These are phyloP conservation scores for Diphyllodes magnificus DNA, from an alignment of 2,113 vertebrate species.

Conservation along the genomic window DNA sequence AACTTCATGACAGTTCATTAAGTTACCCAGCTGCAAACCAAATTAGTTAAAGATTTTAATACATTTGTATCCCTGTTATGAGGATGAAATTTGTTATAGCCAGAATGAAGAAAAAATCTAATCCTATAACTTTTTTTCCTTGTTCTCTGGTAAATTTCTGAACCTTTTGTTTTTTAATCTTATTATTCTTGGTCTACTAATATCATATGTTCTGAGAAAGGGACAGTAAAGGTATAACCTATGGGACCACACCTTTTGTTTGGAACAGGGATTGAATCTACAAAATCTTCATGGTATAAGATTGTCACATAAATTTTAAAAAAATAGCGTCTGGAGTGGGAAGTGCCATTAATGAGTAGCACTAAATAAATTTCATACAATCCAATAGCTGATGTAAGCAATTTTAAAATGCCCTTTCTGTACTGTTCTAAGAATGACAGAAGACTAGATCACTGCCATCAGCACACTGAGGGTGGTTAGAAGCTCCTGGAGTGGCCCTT, in stretches of 20 bases:
- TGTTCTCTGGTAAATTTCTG: background rate
- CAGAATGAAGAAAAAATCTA: background rate
- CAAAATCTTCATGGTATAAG: background rate
- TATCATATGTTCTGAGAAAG: background rate
- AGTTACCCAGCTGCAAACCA: background rate
- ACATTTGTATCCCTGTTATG: background rate
- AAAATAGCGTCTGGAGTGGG: background rate
- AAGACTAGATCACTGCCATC: background rate
- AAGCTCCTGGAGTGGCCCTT: background rate
- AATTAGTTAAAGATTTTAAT: background rate
- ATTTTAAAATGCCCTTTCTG: background rate
- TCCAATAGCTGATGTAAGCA: background rate
- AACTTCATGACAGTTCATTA: background rate
- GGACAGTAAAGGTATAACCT: background rate
- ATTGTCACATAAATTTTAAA: background rate
- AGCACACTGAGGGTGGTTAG: background rate
- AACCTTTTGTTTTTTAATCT: rapidly evolving
- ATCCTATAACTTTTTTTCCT: background rate
- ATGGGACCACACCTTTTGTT: background rate
- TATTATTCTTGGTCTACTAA: background rate
- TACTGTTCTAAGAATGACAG: background rate
- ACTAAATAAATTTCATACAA: background rate
- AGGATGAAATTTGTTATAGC: background rate
- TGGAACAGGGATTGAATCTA: background rate
- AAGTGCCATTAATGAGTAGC: background rate